Evolutionary conservation across 2,888 invertebrate genomes (phyloP), one percentile per base, ranked within the genome.

Genomic region (Polylopha cassiicola): DNA sequence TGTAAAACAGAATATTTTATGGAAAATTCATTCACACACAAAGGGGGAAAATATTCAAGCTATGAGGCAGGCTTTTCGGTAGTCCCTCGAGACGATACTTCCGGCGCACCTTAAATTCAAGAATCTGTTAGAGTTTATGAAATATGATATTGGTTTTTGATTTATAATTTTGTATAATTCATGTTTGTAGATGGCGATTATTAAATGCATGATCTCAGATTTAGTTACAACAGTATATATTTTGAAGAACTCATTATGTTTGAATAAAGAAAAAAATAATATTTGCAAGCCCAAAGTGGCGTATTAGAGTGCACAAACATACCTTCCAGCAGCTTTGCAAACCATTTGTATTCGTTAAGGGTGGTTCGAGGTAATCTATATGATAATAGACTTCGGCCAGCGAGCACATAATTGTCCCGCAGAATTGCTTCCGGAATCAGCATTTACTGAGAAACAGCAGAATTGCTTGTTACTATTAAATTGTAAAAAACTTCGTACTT

Each of bases 301-400:
- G 33, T 41, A 28, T 27, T 41, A 36, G 15, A 18, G 24, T 21
- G 16, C 17, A 11, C 39, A 44, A 44, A 38, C 32, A 46, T 28
- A 30, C 37, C n/a, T n/a, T n/a, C 44, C 34, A 17, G 11, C 30
- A 34, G 31, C 33, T 44, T 26, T 22, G 16, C 15, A 11, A 27
- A 28, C 39, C 51, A 53, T 53, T 55, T 55, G 51, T 58, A 60
- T 58, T 56, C 51, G 53, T 55, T 55, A 50, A 44, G 26, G 46
- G 45, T 37, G 46, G 45, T 32, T 49, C 43, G 29, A 44, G 41
- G 53, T 60, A 58, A 60, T 60, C 58, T 59, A 59, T 59, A 60
- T 60, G 58, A 52, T 60, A 62, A 60, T 60, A 41, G 51, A 32
- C 28, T 22, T 44, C 20, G 50, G 38, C 36, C 49, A 53, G 47